These are phyloP conservation scores for Busseola fusca DNA, from an alignment of 2,888 invertebrate species.

Conservation along the genomic window DNA sequence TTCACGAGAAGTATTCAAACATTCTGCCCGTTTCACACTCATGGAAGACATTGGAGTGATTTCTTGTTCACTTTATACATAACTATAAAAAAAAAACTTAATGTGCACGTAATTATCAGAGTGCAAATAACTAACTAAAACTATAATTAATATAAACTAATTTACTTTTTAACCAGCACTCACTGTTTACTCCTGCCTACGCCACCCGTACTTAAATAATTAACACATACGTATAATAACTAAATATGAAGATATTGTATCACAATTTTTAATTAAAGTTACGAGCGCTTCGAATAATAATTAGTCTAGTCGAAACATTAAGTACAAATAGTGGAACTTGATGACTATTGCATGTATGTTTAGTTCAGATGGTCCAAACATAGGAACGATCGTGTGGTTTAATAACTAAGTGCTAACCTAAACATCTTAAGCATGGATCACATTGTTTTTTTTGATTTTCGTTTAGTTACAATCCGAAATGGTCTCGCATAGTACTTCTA, in stretches of 20 bases:
- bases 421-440: conserved; percentile 79
- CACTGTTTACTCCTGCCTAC: conserved; percentile 55
- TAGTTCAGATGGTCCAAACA: conserved; percentile 76
- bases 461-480: conserved; percentile 75
- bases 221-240: conserved; percentile 65
- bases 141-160: conserved; percentile 47
- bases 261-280: conserved; percentile 82
- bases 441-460: conserved; percentile 77
- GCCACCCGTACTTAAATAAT: conserved; percentile 78
- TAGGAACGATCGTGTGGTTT: conserved; percentile 84
- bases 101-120: conserved; percentile 64
- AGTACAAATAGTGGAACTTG: conserved; percentile 83
- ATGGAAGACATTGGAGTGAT: conserved; percentile 81
- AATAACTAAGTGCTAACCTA: conserved; percentile 75
- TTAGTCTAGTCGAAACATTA: conserved; percentile 77
- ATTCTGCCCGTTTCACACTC: conserved; percentile 64
- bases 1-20: conserved; percentile 53
- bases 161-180: conserved; percentile 53
- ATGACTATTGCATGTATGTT: conserved; percentile 78
- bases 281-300: conserved; percentile 72
- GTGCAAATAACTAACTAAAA: conserved; percentile 57
- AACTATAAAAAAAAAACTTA: conserved; percentile 63
- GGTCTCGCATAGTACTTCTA: conserved; percentile 80
- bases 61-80: conserved; percentile 64
- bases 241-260: conserved; percentile 81